Evolutionary conservation across 2,888 invertebrate genomes (phyloP), one percentile per base, ranked within the genome.

Genomic region (Neoscelio sp.): DNA sequence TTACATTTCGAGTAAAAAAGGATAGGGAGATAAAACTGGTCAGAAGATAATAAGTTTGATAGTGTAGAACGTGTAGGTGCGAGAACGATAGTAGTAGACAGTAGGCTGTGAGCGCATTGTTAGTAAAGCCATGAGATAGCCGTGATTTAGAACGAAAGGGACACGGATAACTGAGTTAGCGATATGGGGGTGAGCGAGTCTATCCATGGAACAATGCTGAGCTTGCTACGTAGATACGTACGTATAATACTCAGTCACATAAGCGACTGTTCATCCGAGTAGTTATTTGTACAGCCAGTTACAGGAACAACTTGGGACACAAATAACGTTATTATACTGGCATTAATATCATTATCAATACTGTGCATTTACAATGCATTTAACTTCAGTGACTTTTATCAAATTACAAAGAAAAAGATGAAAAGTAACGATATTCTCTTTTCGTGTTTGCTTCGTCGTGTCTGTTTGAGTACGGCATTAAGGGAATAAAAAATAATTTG

Each of bases 71-170:
- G 78, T 23, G 33, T 65, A 67, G 58, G 68, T 58, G 65, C 8
- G 64, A 68, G 68, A 20, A 62, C 28, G 70, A 71, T 58, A 67
- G 67, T 10, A 2, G 48, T 20, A 64, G 62, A 70, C 62, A 40
- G 81, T 74, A 64, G 78, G 81, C 80, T 78, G 83, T 71, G 82
- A 78, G 75, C 81, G 85, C 86, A 86, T 88, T 88, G 87, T 88
- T 87, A 84, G 86, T 84, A 86, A 86, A 87, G 85, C 86, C 83
- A 75, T 73, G 85, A 87, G 86, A 87, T 87, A 87, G 86, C 84
- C 75, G 83, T 87, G 87, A 88, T 88, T 88, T 87, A 88, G 87
- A 85, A 85, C 78, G 81, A 79, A 75, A 67, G 79, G 79, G 79
- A 67, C 65, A 76, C 50, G 79, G 80, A 60, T 80, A 73, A 75